Evolutionary conservation across 1,140 invertebrate species (phyloP).

Genomic region (Polyergus mexicanus): DNA sequence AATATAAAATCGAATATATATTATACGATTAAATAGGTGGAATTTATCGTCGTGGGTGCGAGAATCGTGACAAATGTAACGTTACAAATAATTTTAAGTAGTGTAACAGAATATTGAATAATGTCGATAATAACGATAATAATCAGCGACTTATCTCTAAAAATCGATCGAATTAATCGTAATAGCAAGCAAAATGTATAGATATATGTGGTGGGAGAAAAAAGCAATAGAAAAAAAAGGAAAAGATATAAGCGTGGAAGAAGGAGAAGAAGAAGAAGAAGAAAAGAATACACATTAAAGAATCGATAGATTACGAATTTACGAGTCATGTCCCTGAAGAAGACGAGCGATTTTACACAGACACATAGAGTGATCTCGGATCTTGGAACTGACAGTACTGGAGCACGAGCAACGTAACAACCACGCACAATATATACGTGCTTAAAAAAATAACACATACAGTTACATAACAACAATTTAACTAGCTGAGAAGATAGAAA

Average conservation of each 20-base stretch:
- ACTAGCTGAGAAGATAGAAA: constrained; percentile 46
- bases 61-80: constrained; percentile 7
- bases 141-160: constrained; percentile 25
- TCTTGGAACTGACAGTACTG: constrained; percentile 69
- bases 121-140: constrained; percentile 5
- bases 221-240: constrained; percentile 54
- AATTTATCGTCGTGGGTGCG: constrained; percentile 41
- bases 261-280: constrained; percentile 65
- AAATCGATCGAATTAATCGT: constrained; percentile 20
- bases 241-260: constrained; percentile 24
- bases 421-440: constrained; percentile 48
- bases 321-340: constrained; percentile 85
- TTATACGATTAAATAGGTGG: background rate
- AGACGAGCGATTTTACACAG: constrained; percentile 76
- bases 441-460: constrained; percentile 24
- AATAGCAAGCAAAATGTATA: constrained; percentile 42
- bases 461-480: constrained; percentile 34
- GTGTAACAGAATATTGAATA: background rate
- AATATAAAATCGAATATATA: background rate
- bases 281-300: constrained; percentile 64
- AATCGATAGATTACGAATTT: constrained; percentile 63
- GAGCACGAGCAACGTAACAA: constrained; percentile 27
- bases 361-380: constrained; percentile 71
- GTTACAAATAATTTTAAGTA: constrained; percentile 1
- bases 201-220: constrained; percentile 33